phyloP scores from a whole-genome alignment of 2,113 vertebrate species.

The Engystomops pustulosus region DNA sequence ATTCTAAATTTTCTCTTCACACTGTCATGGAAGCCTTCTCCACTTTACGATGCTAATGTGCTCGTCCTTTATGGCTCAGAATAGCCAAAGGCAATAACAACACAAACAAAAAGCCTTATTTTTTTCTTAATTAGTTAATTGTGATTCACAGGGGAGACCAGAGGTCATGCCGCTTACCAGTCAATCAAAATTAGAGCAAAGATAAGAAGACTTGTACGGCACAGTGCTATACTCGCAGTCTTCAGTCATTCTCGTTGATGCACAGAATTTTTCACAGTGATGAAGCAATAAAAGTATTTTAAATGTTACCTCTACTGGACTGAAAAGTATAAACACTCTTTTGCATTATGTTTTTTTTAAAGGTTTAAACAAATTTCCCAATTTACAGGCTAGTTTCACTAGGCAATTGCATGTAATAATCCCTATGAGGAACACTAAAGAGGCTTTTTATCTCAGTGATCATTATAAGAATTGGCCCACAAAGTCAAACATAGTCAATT shows the following conservation, averaged over 20 bases:
- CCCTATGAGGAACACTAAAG: background rate
- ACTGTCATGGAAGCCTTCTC: constrained; percentile 9
- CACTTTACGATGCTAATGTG: constrained; percentile 46
- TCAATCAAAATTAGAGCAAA: constrained; percentile 41
- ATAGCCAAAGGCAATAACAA: constrained; percentile 34
- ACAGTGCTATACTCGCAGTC: background rate
- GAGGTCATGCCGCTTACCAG: constrained; percentile 47
- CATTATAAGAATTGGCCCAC: background rate
- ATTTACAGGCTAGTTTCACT: background rate
- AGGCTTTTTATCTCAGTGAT: background rate
- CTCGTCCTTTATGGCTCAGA: constrained; percentile 1
- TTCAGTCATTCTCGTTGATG: background rate
- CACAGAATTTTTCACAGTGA: background rate
- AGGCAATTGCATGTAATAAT: background rate
- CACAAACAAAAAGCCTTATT: constrained; percentile 43
- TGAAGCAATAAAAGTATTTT: background rate
- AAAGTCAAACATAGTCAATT: background rate
- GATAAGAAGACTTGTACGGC: background rate
- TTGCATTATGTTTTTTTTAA: too few relatives aligned
- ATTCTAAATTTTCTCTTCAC: constrained; percentile 10
- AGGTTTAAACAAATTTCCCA: background rate
- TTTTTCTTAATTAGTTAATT: constrained; percentile 51
- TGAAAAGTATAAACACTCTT: background rate
- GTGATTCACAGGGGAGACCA: constrained; percentile 22
- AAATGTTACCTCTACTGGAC: too few relatives aligned